Conservation (phyloP, 2,113 vertebrate genomes). For the Oreamnos americanus region DNA sequence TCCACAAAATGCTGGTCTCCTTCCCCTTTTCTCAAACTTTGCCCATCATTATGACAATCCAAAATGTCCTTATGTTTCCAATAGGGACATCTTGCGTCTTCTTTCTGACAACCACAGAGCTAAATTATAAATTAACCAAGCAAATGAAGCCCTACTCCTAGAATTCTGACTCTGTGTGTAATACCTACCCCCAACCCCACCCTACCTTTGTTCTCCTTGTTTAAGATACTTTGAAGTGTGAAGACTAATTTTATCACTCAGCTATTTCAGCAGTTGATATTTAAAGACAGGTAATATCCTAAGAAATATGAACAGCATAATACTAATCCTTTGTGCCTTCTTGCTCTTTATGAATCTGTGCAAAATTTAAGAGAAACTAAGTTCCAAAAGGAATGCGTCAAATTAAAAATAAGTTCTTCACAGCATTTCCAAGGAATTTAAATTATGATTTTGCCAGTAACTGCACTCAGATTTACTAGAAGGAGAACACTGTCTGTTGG, state of each 20-base stretch:
- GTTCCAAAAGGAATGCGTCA: neutral
- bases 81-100: neutral
- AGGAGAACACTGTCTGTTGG: neutral
- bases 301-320: neutral
- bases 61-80: neutral
- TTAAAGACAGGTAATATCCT: neutral
- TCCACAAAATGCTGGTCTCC: neutral
- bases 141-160: neutral
- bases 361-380: neutral
- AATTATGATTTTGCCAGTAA: neutral
- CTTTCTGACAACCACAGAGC: neutral
- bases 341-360: neutral
- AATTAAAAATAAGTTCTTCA: neutral
- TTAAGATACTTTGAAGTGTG: neutral
- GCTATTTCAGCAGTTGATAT: neutral
- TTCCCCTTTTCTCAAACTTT: neutral
- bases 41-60: neutral
- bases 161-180: neutral
- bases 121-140: neutral
- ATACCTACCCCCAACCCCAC: neutral
- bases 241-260: neutral
- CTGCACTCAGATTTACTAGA: neutral
- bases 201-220: neutral
- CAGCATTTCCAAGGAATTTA: neutral
- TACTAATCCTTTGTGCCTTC: neutral